Conservation (phyloP, 2,888 invertebrate species). For the Balanococcus diminutus region DNA sequence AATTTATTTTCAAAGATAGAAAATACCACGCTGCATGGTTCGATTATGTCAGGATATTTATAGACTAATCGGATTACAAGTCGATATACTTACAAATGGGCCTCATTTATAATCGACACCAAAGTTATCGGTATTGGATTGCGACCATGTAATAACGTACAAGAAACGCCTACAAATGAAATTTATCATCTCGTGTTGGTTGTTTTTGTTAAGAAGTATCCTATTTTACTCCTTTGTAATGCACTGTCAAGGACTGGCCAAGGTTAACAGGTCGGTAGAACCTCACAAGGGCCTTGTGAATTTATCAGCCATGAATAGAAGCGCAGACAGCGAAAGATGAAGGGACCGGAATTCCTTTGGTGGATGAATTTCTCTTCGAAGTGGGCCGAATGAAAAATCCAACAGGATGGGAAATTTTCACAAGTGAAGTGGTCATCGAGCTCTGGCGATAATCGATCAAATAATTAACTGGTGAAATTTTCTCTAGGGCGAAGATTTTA, state of each 20-base stretch:
- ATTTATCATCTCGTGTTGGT: background rate
- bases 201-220: background rate
- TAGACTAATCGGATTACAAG: background rate
- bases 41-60: background rate
- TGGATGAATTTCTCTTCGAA: no score
- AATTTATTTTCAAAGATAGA: background rate
- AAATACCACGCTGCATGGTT: no score
- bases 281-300: background rate
- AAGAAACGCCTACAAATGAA: background rate
- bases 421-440: no score
- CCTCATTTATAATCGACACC: background rate
- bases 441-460: no score
- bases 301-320: background rate
- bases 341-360: no score
- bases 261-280: background rate
- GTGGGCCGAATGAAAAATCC: no score
- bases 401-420: no score
- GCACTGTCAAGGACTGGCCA: background rate
- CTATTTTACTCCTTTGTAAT: background rate
- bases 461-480: no score
- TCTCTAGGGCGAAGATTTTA: no score
- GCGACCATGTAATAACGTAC: no score
- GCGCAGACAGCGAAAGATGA: no score
- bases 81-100: background rate
- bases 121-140: background rate